Evolutionary conservation across 2,797 vertebrate genomes (phyloP).

Genomic region (Lindbergichthys nudifrons): DNA sequence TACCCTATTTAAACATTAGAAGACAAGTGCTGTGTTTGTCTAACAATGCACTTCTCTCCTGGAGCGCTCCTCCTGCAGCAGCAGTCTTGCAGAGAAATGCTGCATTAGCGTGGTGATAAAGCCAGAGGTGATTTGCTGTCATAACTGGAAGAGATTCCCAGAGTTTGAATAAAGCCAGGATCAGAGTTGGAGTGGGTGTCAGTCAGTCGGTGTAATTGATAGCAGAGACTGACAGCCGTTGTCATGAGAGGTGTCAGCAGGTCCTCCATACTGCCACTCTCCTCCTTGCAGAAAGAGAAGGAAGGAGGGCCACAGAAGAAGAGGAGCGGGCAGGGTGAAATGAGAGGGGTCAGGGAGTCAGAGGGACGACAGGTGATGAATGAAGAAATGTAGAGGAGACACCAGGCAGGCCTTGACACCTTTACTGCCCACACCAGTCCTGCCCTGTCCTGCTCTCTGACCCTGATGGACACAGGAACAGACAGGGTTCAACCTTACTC

Average conservation of each 20-base stretch:
- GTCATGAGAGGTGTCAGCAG: constrained; percentile 62
- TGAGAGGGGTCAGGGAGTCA: constrained; percentile 60
- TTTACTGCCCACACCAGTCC: constrained; percentile 43
- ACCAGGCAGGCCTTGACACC: constrained; percentile 64
- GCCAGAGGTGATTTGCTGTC: constrained; percentile 12
- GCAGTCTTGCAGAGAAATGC: neutral
- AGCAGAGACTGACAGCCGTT: constrained; percentile 66
- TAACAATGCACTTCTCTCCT: neutral
- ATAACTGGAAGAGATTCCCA: constrained; percentile 36
- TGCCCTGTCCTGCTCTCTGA: constrained; percentile 50
- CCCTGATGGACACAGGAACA: constrained; percentile 23
- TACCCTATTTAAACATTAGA: constrained; percentile 15
- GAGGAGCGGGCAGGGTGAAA: constrained; percentile 33
- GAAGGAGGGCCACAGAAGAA: constrained; percentile 18
- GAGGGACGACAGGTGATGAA: constrained; percentile 67
- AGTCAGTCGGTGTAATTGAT: constrained; percentile 61
- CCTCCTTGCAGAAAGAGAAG: constrained; percentile 30
- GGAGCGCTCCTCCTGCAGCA: neutral
- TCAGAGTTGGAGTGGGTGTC: constrained; percentile 42
- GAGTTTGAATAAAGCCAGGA: constrained; percentile 37
- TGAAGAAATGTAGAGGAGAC: constrained; percentile 60
- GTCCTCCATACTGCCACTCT: constrained; percentile 35
- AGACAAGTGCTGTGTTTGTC: constrained; percentile 6
- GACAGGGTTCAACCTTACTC: constrained; percentile 8
- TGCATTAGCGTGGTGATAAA: neutral